Evolutionary conservation across 2,888 invertebrate genomes (phyloP), one percentile per base, ranked within the genome.

Genomic region (Nomada hirtipes): DNA sequence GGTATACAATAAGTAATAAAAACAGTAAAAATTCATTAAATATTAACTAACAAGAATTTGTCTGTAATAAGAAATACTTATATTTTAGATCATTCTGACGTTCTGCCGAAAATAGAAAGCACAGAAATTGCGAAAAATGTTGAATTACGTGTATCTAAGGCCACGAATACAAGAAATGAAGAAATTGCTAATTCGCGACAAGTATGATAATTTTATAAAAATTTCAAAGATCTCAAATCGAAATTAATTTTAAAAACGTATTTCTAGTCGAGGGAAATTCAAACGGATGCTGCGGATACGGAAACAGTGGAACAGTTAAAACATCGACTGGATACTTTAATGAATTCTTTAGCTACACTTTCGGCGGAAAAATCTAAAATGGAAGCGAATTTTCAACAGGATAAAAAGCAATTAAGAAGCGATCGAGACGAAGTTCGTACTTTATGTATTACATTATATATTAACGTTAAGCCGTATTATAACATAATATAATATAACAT

Each of bases 311-410:
- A 93, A n/a, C 92, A 93, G 65, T 85, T 94, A 63, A 93, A 92
- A 87, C 91, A 90, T 50, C 95, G 95, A 88, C 94, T 97, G 29
- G 94, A 95, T 11, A 95, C 96, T 0, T 94, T 97, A 20, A 96
- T 96, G 93, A 94, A 96, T 86, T 96, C 98, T 0, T 93, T 98
- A 64, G 96, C 97, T 0, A 97, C 97, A 0, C 94, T 98, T 47
- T 96, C 97, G 0, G 96, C 96, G 4, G 98, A 98, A 92, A 98
- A 98, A 91, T 96, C 97, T 1, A 96, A 97, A 61, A 96, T 98
- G 96, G 98, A 98, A 94, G 96, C 97, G 69, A 97, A 96, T 60
- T 98, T 97, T 92, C 97, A 97, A 89, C 95, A 95, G 15, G 97
- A 97, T 89, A 96, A 96, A 88, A 96, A 96, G 90, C 94, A 95